phyloP scores from a whole-genome alignment of 1,140 invertebrate genomes.

The Anoplolepis gracilipes region DNA sequence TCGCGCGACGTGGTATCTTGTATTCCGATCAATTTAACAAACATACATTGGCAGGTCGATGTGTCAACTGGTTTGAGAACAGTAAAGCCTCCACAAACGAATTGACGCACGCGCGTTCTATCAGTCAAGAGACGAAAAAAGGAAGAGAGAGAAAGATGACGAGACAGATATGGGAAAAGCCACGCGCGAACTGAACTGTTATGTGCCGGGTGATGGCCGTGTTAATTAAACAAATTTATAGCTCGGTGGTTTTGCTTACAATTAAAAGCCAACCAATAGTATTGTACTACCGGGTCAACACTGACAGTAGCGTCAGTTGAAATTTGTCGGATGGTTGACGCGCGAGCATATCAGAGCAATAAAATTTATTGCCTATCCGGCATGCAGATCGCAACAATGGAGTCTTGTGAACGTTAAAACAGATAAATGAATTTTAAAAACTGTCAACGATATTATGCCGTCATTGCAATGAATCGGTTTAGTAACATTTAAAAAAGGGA shows the following conservation, averaged over 20 bases:
- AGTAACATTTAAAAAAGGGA: background rate
- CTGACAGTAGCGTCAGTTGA: background rate
- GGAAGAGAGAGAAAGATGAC: background rate
- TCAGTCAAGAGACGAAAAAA: background rate
- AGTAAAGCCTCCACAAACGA: background rate
- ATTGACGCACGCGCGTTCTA: constrained; percentile 8
- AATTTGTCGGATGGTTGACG: background rate
- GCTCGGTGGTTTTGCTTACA: constrained; percentile 34
- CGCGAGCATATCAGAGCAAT: constrained; percentile 5
- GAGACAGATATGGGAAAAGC: background rate
- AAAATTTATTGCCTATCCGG: constrained; percentile 32
- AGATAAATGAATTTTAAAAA: constrained; percentile 8
- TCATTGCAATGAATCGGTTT: background rate
- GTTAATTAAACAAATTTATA: constrained; percentile 60
- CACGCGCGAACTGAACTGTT: background rate
- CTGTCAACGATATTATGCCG: background rate
- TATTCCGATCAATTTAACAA: constrained; percentile 26
- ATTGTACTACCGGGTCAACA: background rate
- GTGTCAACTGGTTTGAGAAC: constrained; percentile 4
- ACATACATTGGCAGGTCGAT: background rate
- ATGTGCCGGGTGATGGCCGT: constrained; percentile 18
- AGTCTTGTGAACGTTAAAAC: constrained; percentile 23
- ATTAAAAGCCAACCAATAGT: constrained; percentile 18
- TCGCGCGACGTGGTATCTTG: background rate
- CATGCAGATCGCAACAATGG: background rate